Percentiles rank a stretch among this genome's conserved stretches.
phyloP scores from a whole-genome alignment of 1,140 invertebrate species.

The Drosophila bocqueti region DNA sequence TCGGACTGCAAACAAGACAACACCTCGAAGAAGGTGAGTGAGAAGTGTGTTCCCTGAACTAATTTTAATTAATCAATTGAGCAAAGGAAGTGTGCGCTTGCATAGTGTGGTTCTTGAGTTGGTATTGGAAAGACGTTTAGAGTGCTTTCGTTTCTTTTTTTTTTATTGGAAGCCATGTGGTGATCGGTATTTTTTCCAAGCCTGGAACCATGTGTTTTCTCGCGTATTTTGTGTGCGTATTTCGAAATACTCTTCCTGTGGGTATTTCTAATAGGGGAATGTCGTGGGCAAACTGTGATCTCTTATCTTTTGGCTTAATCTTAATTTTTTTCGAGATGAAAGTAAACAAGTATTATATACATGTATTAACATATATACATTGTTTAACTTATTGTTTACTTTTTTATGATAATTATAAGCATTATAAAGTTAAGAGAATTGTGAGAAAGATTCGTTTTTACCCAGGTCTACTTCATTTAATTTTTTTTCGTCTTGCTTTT shows the following conservation, averaged over 20 bases:
- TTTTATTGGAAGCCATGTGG: conserved; percentile 6
- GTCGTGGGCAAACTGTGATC: background rate
- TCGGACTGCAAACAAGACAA: conserved; percentile 10
- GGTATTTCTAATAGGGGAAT: background rate
- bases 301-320: conserved; percentile 4
- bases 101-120: background rate
- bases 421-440: background rate
- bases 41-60: background rate
- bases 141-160: background rate
- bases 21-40: conserved; percentile 34
- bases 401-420: background rate
- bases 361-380: background rate
- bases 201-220: conserved; percentile 20
- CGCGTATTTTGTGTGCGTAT: background rate
- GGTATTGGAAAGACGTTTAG: background rate
- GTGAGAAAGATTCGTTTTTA: background rate
- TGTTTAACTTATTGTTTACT: background rate
- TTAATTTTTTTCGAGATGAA: background rate
- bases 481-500: background rate
- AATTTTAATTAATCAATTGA: background rate
- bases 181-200: background rate
- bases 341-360: background rate
- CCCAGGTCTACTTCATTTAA: background rate
- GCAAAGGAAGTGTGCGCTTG: too few relatives aligned
- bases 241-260: background rate